Conservation (phyloP, 2,888 invertebrate genomes). For the Caenorhabditis doughertyi region DNA sequence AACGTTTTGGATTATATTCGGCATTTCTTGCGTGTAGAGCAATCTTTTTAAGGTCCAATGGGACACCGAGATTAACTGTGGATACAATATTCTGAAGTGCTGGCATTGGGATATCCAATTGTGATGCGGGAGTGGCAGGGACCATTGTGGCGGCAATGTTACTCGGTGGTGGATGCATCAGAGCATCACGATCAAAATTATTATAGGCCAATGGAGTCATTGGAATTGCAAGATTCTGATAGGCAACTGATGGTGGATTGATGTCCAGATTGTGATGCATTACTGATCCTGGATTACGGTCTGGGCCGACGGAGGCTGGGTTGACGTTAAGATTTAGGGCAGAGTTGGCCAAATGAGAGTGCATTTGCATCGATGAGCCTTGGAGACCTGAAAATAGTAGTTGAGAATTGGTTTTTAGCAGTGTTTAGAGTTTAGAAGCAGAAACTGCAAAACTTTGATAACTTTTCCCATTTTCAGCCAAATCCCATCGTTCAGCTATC, state of each 20-base stretch:
- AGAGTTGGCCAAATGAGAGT: conserved; percentile 56
- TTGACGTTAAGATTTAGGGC: conserved; percentile 75
- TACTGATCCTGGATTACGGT: conserved; percentile 64
- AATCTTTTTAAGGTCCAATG: conserved; percentile 96
- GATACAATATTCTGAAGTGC: conserved; percentile 91
- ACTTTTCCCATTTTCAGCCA: too few species aligned
- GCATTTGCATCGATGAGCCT: conserved; percentile 62
- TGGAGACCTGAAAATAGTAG: conserved; percentile 49
- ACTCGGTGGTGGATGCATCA: conserved; percentile 43
- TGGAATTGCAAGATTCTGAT: conserved; percentile 73
- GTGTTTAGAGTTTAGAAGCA: too few species aligned
- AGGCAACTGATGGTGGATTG: conserved; percentile 70
- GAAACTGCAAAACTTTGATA: too few species aligned
- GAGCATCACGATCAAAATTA: conserved; percentile 49
- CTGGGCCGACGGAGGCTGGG: conserved; percentile 69
- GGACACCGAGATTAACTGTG: conserved; percentile 95
- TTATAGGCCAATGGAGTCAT: conserved; percentile 79
- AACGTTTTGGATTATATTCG: conserved; percentile 98
- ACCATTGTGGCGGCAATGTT: conserved; percentile 66
- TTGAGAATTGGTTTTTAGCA: too few species aligned
- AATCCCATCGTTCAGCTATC: too few species aligned
- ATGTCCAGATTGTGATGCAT: conserved; percentile 55
- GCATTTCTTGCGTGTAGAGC: conserved; percentile 98
- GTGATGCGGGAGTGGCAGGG: conserved; percentile 75
- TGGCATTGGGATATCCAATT: conserved; percentile 81